Conservation (phyloP, 2,888 invertebrate genomes). For the Polydrusus tereticollis region DNA sequence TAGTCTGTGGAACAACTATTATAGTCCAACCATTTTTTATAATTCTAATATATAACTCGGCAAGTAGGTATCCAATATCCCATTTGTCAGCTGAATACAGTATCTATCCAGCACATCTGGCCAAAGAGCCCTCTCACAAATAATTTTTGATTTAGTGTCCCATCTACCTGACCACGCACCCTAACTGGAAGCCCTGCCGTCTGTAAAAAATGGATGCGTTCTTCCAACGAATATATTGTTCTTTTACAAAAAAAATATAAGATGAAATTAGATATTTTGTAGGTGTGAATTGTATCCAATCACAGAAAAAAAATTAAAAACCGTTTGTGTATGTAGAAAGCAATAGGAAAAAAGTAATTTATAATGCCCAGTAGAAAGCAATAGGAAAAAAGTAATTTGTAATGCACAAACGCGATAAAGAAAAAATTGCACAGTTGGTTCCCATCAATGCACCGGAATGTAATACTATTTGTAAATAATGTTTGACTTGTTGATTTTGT, state of each 20-base stretch:
- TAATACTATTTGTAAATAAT: no score
- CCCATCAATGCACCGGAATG: no score
- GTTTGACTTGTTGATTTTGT: no score
- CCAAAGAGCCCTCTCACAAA: conserved; percentile 41
- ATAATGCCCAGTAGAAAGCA: no score
- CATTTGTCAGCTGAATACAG: conserved; percentile 41
- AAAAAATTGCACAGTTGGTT: no score
- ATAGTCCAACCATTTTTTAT: background rate
- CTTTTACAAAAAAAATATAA: conserved; percentile 8
- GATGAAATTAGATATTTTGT: background rate
- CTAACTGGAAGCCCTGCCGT: conserved; percentile 44
- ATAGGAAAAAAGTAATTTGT: no score
- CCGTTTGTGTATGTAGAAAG: no score
- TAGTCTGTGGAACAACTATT: background rate
- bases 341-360: no score
- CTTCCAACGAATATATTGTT: conserved; percentile 32
- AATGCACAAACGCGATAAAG: no score
- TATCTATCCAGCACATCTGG: conserved; percentile 50
- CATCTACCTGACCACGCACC: conserved; percentile 59
- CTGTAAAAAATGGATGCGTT: conserved; percentile 45
- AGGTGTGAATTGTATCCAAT: background rate
- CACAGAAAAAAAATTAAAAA: no score
- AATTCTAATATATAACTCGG: conserved; percentile 22
- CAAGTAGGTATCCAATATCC: conserved; percentile 43
- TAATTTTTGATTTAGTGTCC: conserved; percentile 57